phyloP scores from a whole-genome alignment of 2,888 invertebrate species.

The Rambutsinella grinnellia region DNA sequence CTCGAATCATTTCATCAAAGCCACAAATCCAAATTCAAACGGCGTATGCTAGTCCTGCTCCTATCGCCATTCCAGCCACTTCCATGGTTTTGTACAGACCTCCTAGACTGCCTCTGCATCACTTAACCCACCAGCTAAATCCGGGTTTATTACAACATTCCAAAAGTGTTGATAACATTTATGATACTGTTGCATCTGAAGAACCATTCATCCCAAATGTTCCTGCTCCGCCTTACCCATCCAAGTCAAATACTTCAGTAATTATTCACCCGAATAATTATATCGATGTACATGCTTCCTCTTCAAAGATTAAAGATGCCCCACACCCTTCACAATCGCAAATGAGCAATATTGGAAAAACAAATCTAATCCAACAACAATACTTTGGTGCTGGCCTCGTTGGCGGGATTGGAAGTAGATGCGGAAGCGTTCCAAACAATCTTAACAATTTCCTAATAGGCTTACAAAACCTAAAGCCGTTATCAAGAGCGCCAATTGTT shows the following conservation, averaged over 20 bases:
- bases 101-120: constrained; percentile 44
- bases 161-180: constrained; percentile 66
- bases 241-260: constrained; percentile 46
- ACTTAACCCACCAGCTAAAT: constrained; percentile 31
- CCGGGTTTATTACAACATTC: constrained; percentile 57
- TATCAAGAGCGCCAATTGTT: constrained; percentile 65
- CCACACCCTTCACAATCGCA: constrained; percentile 14
- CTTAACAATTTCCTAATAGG: constrained; percentile 65
- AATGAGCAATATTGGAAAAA: not conserved
- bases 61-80: constrained; percentile 69
- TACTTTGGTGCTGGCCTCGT: constrained; percentile 25
- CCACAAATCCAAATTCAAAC: constrained; percentile 83
- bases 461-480: constrained; percentile 65
- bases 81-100: constrained; percentile 57
- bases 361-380: constrained; percentile 17
- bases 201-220: constrained; percentile 51
- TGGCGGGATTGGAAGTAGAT: constrained; percentile 54
- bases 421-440: constrained; percentile 65
- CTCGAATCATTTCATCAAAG: constrained; percentile 82
- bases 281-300: constrained; percentile 75
- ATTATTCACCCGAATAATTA: constrained; percentile 75
- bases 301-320: constrained; percentile 44
- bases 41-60: constrained; percentile 80
- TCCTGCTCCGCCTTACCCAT: constrained; percentile 61
- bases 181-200: constrained; percentile 65